Conservation (phyloP, 1,140 invertebrate species). For the Papilio polytes region DNA sequence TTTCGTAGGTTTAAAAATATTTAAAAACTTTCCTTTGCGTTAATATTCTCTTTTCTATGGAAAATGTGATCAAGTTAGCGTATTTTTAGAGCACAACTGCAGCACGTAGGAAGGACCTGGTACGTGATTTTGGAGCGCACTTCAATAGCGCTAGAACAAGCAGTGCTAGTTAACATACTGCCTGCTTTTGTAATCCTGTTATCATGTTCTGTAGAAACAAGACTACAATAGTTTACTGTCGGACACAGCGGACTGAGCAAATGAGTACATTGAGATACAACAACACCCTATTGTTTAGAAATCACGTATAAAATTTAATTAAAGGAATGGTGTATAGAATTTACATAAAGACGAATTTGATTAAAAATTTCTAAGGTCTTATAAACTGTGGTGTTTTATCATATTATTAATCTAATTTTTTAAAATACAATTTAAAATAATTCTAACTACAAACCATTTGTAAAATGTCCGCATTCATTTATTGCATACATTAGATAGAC, state of each 20-base stretch:
- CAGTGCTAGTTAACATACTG: conserved; percentile 5
- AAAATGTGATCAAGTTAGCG: background rate
- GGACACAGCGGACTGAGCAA: background rate
- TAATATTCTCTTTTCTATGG: no score
- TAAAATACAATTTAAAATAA: no score
- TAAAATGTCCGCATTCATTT: no score
- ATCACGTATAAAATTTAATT: background rate
- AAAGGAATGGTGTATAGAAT: background rate
- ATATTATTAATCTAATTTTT: no score
- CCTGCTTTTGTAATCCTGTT: conserved; percentile 32
- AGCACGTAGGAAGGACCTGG: background rate
- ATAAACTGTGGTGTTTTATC: no score
- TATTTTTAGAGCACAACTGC: background rate
- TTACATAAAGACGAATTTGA: background rate
- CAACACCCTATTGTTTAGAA: background rate
- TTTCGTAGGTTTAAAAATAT: no score
- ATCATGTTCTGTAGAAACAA: conserved; percentile 17
- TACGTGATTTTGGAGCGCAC: conserved; percentile 27
- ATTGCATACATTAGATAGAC: no score
- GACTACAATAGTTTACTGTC: conserved; percentile 29
- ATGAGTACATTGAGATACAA: background rate
- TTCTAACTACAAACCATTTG: no score
- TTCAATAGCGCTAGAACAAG: conserved; percentile 9
- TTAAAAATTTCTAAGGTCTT: no score
- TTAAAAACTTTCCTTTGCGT: no score